A percentile compares a stretch with the other conserved stretches of the same genome.
Conservation (phyloP, 2,888 invertebrate genomes). For the Drosophila kambysellisi region DNA sequence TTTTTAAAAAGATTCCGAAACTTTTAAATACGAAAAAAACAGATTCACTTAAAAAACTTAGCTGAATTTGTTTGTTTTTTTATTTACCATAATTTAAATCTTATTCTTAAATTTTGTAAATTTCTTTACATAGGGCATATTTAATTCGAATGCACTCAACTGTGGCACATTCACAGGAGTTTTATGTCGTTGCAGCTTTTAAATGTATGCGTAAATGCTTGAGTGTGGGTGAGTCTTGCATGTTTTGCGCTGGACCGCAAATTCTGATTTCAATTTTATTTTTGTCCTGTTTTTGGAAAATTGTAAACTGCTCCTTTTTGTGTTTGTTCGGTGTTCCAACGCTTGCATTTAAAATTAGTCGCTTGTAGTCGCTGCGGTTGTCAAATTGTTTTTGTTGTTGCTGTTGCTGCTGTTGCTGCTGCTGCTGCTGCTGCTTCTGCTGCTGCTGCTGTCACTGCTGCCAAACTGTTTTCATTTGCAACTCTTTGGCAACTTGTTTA, state of each 20-base stretch:
- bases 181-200: slow-evolving; percentile 18
- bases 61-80: background rate
- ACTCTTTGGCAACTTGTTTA: slow-evolving; percentile 64
- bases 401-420: slow-evolving; percentile 36
- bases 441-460: slow-evolving; percentile 32
- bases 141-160: background rate
- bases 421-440: slow-evolving; percentile 30
- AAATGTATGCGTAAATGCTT: slow-evolving; percentile 3
- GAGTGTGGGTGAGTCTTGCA: slow-evolving; percentile 42
- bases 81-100: background rate
- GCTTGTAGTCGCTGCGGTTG: slow-evolving; percentile 75
- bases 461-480: slow-evolving; percentile 59
- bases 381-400: slow-evolving; percentile 52
- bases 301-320: slow-evolving; percentile 50
- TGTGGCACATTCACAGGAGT: slow-evolving; percentile 11
- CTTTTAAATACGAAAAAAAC: background rate
- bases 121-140: slow-evolving; percentile 17
- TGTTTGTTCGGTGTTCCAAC: slow-evolving; percentile 38
- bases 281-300: slow-evolving; percentile 18
- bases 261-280: slow-evolving; percentile 67
- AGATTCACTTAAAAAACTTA: background rate
- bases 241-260: slow-evolving; percentile 65
- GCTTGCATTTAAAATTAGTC: slow-evolving; percentile 75
- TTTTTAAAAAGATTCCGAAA: background rate
- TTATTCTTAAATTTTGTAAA: background rate